A percentile compares a stretch with the other conserved stretches of the same genome.
Conservation (phyloP, 2,113 vertebrate species). For the Thalassarche chlororhynchos region DNA sequence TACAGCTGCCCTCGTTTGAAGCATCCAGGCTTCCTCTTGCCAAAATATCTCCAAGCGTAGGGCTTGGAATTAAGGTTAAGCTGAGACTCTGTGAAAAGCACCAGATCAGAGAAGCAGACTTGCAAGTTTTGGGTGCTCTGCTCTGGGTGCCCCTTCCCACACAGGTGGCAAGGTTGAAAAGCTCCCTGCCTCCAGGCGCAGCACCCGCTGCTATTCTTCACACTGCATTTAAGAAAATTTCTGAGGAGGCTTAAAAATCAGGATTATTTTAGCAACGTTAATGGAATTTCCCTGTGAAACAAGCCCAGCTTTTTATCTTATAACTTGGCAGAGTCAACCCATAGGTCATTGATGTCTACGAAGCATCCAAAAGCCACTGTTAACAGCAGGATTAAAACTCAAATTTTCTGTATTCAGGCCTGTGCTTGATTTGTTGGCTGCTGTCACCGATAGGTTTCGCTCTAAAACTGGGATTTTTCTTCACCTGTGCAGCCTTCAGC, state of each 20-base stretch:
- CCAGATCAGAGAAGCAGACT: not conserved
- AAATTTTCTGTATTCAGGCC: not conserved
- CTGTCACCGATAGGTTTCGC: rapidly evolving
- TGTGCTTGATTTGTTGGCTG: rapidly evolving
- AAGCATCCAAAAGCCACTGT: not conserved
- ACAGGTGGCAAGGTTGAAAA: rapidly evolving
- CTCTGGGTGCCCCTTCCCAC: too few relatives aligned
- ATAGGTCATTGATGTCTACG: not conserved
- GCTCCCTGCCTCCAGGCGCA: not conserved
- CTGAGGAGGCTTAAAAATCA: not conserved
- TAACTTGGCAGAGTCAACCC: not conserved
- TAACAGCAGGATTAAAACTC: not conserved
- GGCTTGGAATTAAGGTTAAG: not conserved
- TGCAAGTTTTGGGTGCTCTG: not conserved
- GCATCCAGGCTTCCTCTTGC: not conserved
- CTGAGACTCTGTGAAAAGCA: not conserved
- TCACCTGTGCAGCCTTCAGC: not conserved
- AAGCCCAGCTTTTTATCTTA: not conserved
- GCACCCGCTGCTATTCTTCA: not conserved
- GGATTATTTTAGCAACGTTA: not conserved
- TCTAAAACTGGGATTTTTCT: not conserved
- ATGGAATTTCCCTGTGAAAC: not conserved
- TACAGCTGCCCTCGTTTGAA: rapidly evolving
- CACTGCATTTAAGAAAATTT: rapidly evolving
- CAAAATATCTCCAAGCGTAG: not conserved